These are phyloP conservation scores for Peromyscus californicus DNA, from an alignment of 2,113 vertebrate genomes.

Conservation along the genomic window DNA sequence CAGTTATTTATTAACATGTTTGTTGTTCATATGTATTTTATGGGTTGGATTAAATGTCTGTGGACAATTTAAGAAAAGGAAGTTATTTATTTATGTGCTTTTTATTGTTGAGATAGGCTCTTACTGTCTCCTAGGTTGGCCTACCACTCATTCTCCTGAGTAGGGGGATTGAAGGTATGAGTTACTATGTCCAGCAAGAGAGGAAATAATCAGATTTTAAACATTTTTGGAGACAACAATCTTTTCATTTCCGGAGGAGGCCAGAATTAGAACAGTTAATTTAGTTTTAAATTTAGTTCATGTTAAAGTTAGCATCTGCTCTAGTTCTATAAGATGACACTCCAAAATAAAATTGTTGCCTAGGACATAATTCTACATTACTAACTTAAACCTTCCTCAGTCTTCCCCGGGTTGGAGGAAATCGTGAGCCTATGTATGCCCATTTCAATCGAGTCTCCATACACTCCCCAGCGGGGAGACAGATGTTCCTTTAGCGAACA, in stretches of 20 bases:
- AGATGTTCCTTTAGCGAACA: constrained; percentile 3
- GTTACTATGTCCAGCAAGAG: neutral
- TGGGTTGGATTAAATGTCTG: constrained; percentile 35
- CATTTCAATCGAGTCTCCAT: neutral
- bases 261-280: constrained; percentile 47
- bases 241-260: constrained; percentile 32
- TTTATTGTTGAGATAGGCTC: neutral
- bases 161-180: neutral
- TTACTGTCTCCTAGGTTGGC: neutral
- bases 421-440: neutral
- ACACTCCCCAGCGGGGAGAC: neutral
- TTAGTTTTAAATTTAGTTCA: constrained; percentile 54
- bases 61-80: constrained; percentile 64
- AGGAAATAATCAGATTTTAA: constrained; percentile 13
- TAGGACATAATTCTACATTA: neutral
- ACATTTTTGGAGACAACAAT: neutral
- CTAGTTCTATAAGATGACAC: neutral
- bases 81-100: neutral
- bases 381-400: constrained; percentile 10
- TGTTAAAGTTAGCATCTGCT: constrained; percentile 45
- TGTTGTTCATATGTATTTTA: neutral
- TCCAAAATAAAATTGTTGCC: neutral
- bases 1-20: neutral
- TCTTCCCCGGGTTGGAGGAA: neutral
- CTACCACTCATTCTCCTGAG: neutral